Evolutionary conservation across 2,113 vertebrate genomes (phyloP), one percentile per base, ranked within the genome.

Genomic region (Scomber colias): DNA sequence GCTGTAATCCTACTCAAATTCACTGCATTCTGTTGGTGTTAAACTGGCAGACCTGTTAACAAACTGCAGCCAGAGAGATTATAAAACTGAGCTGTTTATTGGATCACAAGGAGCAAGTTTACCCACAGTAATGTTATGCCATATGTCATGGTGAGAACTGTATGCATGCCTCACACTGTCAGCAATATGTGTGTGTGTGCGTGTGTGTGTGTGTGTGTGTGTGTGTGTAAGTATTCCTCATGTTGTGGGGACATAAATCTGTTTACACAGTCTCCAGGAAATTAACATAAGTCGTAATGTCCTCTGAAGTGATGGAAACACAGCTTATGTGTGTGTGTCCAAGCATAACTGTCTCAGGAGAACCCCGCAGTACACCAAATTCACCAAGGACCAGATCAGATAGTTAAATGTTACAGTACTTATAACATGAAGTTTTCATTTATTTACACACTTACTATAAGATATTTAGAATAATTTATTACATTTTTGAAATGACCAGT

Each of bases 1-100:
- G 69, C 59, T 40, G 9, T 88, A 92, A 92, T 92, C 88, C 86
- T 71, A 74, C 72, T 86, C 57, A 81, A 64, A 90, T 85, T 83
- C 66, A 71, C 46, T 59, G 76, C 57, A 71, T 89, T 82, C 61
- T 88, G 83, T 59, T 87, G 67, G 24, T 69, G 71, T 77, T 76
- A 31, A 82, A 81, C 79, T 72, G 81, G 44, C 88, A 87, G 73
- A 79, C 60, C 90, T 86, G 82, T 77, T 81, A 66, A 84, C 71
- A 86, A 82, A 79, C 66, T 71, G 80, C 80, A 79, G 81, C 63
- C 68, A 35, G 71, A 74, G 48, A 77, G 85, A 86, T 88, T 85
- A 89, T 67, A 77, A 56, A 82, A 69, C 71, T 50, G 71, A 91
- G 85, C 81, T 85, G 79, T 83, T 84, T 75, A 84, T 82, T 88